phyloP scores from a whole-genome alignment of 2,797 vertebrate species.

The Pseudocheirus occidentalis region DNA sequence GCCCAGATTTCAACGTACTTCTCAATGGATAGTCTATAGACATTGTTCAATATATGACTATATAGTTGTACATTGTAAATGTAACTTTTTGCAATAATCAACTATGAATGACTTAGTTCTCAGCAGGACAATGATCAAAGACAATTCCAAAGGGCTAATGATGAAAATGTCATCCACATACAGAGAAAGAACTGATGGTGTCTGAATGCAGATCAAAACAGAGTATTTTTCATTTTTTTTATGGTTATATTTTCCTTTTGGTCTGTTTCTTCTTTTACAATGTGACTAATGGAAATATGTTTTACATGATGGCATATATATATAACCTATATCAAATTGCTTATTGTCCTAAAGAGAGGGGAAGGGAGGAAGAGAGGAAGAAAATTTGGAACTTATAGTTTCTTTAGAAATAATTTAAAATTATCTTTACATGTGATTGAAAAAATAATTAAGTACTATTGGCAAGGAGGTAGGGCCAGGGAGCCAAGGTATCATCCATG shows the following conservation, averaged over 20 bases:
- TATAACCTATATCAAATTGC: background rate
- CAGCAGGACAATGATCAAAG: background rate
- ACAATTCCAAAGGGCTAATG: background rate
- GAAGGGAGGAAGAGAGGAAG: background rate
- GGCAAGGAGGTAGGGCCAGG: too few relatives aligned
- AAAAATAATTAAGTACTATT: too few relatives aligned
- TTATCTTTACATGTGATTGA: background rate
- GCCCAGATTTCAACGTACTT: background rate
- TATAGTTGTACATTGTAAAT: background rate
- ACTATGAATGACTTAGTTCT: background rate
- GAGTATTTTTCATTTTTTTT: background rate
- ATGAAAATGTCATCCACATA: background rate
- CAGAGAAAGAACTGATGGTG: background rate
- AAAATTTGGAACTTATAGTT: background rate
- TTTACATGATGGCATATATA: background rate
- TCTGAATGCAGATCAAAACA: background rate
- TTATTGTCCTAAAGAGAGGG: background rate
- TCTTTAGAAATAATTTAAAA: background rate
- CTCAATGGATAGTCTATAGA: background rate
- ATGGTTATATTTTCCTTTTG: background rate
- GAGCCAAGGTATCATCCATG: too few relatives aligned
- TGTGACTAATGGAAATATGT: background rate
- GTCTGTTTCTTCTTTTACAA: background rate
- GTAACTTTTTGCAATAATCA: background rate
- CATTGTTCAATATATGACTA: background rate